Conservation (phyloP, 2,888 invertebrate species). For the Eristalis pertinax region DNA sequence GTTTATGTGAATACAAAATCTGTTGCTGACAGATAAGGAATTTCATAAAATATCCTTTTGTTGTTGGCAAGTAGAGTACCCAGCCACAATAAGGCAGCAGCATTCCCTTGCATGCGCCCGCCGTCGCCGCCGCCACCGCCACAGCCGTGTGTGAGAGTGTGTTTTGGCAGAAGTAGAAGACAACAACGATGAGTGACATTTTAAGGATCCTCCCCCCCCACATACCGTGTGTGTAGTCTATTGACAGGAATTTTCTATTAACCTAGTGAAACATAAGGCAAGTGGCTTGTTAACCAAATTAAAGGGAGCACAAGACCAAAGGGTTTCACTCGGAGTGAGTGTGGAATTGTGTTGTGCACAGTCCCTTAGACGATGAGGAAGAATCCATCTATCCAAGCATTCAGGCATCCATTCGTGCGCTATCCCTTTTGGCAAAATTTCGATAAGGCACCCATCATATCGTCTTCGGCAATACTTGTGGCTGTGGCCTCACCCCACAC, state of each 20-base stretch:
- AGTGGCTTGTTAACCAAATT: slow-evolving; percentile 64
- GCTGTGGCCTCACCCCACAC: not conserved
- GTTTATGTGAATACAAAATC: slow-evolving; percentile 67
- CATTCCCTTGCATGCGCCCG: slow-evolving; percentile 1
- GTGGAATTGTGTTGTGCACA: not conserved
- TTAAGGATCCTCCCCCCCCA: slow-evolving; percentile 39
- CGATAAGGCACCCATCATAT: slow-evolving; percentile 31
- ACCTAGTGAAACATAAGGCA: slow-evolving; percentile 63
- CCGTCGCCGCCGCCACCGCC: not conserved
- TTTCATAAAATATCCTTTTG: slow-evolving; percentile 70
- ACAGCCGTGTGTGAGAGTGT: not conserved
- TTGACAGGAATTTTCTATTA: slow-evolving; percentile 49
- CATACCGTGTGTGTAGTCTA: not conserved
- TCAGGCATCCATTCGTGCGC: not conserved
- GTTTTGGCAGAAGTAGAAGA: not conserved
- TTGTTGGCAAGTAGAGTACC: slow-evolving; percentile 56
- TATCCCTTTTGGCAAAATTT: slow-evolving; percentile 37
- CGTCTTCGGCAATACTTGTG: slow-evolving; percentile 20
- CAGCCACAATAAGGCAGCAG: slow-evolving; percentile 43
- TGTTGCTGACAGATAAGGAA: slow-evolving; percentile 72
- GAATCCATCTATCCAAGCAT: not conserved
- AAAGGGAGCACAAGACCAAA: slow-evolving; percentile 1
- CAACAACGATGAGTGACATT: slow-evolving; percentile 41
- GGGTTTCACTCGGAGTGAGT: slow-evolving; percentile 12
- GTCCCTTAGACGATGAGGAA: not conserved